These are phyloP conservation scores for Chrosomus eos DNA, from an alignment of 2,797 vertebrate genomes.

Conservation along the genomic window DNA sequence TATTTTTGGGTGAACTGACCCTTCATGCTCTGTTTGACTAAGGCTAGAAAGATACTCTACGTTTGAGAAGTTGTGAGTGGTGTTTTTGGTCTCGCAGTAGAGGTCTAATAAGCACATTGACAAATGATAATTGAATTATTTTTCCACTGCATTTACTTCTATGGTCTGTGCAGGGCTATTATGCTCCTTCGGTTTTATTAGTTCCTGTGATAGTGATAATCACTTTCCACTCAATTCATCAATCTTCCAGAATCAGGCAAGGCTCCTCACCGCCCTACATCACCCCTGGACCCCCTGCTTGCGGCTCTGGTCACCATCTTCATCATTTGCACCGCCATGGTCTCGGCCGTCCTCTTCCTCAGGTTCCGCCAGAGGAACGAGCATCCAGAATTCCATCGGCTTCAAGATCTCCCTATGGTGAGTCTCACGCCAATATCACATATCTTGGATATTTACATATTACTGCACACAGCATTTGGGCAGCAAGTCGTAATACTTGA, in stretches of 20 bases:
- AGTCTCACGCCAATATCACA: conserved; percentile 41
- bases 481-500: not conserved
- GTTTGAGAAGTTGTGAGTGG: not conserved
- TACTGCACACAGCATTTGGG: not conserved
- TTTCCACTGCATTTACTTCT: conserved; percentile 3
- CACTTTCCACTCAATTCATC: conserved; percentile 6
- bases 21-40: not conserved
- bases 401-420: conserved; percentile 92
- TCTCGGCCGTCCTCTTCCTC: conserved; percentile 84
- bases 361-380: conserved; percentile 81
- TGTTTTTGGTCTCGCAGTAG: not conserved
- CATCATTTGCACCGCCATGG: conserved; percentile 82
- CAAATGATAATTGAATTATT: conserved; percentile 3
- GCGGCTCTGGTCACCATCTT: conserved; percentile 86
- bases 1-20: not conserved
- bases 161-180: not conserved
- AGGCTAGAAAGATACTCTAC: not conserved
- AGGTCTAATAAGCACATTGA: not conserved
- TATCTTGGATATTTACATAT: not conserved
- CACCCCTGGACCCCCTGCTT: conserved; percentile 82
- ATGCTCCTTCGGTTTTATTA: conserved; percentile 22
- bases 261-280: conserved; percentile 53
- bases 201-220: conserved; percentile 11
- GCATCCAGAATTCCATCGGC: conserved; percentile 86
- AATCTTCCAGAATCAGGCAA: conserved; percentile 60